These are phyloP conservation scores for Phainopepla nitens DNA, from an alignment of 2,113 vertebrate species.

Conservation along the genomic window DNA sequence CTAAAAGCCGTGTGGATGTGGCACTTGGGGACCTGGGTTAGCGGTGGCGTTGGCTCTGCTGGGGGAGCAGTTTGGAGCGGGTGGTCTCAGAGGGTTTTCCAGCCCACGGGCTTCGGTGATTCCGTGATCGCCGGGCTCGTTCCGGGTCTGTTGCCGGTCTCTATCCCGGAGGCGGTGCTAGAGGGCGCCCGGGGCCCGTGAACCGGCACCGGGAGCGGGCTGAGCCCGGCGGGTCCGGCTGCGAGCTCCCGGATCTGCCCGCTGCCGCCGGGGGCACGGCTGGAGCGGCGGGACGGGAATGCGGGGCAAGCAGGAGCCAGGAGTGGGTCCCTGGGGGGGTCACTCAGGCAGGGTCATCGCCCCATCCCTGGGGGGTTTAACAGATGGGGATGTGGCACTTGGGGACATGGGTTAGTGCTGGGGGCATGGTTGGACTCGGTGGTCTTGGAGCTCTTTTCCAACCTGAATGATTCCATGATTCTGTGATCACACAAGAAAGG, in stretches of 20 bases:
- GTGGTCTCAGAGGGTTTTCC: background rate
- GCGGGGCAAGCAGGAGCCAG: background rate
- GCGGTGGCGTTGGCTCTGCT: background rate
- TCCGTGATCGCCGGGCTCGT: background rate
- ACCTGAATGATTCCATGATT: background rate
- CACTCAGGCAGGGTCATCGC: fast-evolving
- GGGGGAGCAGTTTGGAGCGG: background rate
- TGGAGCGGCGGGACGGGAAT: background rate
- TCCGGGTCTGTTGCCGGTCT: background rate
- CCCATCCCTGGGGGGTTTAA: background rate
- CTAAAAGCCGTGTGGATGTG: background rate
- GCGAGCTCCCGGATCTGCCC: background rate
- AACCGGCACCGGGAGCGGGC: background rate
- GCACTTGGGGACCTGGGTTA: background rate
- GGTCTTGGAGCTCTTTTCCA: background rate
- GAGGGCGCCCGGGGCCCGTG: conserved; percentile 7
- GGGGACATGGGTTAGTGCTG: background rate
- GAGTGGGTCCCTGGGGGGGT: no score
- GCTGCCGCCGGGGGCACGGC: fast-evolving
- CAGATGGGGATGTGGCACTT: background rate
- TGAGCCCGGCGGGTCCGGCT: background rate
- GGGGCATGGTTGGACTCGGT: background rate
- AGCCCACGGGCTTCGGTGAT: fast-evolving
- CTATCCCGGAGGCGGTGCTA: background rate
- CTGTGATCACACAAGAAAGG: no score